Percentiles rank a stretch among this genome's conserved stretches.
phyloP scores from a whole-genome alignment of 2,797 vertebrate species.

The Danio albolineatus region DNA sequence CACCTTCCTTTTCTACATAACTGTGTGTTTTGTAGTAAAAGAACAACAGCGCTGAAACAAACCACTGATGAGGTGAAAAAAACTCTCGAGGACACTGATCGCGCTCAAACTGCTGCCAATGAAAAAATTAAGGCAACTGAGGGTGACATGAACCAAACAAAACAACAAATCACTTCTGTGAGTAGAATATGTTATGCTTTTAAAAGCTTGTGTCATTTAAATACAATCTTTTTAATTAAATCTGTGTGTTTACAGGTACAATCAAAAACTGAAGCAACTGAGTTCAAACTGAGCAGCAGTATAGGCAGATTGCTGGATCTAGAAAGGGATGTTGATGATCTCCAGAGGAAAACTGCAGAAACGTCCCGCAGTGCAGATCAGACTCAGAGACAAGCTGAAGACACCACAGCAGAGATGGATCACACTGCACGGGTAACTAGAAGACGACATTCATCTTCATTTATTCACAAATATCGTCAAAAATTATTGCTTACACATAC shows the following conservation, averaged over 20 bases:
- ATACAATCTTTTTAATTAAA: background rate
- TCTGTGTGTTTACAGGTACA: conserved; percentile 81
- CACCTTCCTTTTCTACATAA: background rate
- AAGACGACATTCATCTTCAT: background rate
- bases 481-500: background rate
- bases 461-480: background rate
- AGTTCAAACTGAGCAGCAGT: conserved; percentile 87
- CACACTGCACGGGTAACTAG: conserved; percentile 83
- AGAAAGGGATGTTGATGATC: conserved; percentile 82
- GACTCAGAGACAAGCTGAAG: conserved; percentile 70
- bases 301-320: conserved; percentile 85
- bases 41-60: conserved; percentile 82
- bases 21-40: conserved; percentile 75
- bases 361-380: conserved; percentile 70
- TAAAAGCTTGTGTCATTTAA: background rate
- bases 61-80: conserved; percentile 80
- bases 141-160: conserved; percentile 85
- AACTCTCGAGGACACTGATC: conserved; percentile 87
- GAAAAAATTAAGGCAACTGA: conserved; percentile 86
- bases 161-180: conserved; percentile 85
- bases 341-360: conserved; percentile 81
- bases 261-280: conserved; percentile 85
- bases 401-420: conserved; percentile 76
- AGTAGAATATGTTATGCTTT: conserved; percentile 60
- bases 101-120: conserved; percentile 82